phyloP scores from a whole-genome alignment of 2,113 vertebrate species.

The Clarias magur region DNA sequence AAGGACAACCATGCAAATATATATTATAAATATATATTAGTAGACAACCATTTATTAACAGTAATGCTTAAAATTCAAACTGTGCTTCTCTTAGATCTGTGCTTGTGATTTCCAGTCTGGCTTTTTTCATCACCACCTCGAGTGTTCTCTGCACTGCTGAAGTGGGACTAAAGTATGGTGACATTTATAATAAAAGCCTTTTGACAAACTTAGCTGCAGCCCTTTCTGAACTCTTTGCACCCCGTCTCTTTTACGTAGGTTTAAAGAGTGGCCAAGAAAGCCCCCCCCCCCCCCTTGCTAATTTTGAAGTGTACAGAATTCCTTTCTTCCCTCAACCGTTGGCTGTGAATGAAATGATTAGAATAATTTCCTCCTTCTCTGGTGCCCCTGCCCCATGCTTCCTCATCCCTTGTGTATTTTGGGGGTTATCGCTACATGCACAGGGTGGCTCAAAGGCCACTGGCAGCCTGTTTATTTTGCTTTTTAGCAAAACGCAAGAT shows the following conservation, averaged over 20 bases:
- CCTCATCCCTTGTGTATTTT: conserved; percentile 19
- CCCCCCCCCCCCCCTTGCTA: neutral
- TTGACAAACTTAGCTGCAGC: conserved; percentile 38
- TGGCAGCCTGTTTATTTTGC: conserved; percentile 29
- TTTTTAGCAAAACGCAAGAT: conserved; percentile 19
- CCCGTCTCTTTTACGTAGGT: neutral
- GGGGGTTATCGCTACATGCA: conserved; percentile 42
- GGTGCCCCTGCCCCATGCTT: neutral
- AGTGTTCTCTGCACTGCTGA: neutral
- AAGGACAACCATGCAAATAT: neutral
- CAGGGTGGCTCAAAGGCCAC: conserved; percentile 36
- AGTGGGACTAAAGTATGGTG: neutral
- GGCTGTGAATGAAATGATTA: conserved; percentile 50
- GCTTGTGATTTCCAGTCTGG: neutral
- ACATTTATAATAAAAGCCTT: conserved; percentile 36
- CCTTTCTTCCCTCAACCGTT: conserved; percentile 19
- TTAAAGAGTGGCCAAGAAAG: conserved; percentile 33
- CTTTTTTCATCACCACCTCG: neutral
- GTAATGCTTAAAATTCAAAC: neutral
- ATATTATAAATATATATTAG: neutral
- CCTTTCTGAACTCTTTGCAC: conserved; percentile 60
- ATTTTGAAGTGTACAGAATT: conserved; percentile 16
- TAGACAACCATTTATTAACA: neutral
- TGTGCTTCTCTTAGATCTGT: neutral
- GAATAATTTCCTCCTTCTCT: conserved; percentile 27